Conservation (phyloP, 2,888 invertebrate genomes). For the Phortica magna region DNA sequence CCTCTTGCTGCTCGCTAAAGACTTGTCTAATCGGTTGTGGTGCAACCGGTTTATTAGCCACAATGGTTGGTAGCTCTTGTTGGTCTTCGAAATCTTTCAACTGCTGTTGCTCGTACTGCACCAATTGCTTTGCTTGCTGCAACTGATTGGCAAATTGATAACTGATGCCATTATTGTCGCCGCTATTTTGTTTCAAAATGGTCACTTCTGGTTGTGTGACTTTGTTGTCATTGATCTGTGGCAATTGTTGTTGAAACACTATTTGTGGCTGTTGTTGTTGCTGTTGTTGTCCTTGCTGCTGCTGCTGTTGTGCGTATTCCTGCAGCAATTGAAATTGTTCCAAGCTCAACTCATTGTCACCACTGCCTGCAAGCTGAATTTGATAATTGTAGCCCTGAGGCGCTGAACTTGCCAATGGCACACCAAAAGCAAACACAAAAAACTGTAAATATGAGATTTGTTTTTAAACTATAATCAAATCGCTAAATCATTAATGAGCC, state of each 20-base stretch:
- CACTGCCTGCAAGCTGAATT: conserved; percentile 13
- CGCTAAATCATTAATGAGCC: neutral
- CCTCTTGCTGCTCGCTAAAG: neutral
- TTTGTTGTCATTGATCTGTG: neutral
- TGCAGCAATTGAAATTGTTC: conserved; percentile 40
- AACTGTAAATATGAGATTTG: neutral
- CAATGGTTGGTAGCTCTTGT: neutral
- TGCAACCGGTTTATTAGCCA: neutral
- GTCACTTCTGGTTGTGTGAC: neutral
- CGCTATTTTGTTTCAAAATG: conserved; percentile 13
- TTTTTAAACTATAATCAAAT: neutral
- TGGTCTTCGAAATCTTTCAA: conserved; percentile 23
- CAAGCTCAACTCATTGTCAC: conserved; percentile 21
- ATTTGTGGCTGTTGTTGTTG: conserved; percentile 12
- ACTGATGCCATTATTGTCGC: conserved; percentile 11
- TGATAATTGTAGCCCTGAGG: conserved; percentile 53
- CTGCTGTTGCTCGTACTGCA: conserved; percentile 29
- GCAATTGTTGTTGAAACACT: neutral
- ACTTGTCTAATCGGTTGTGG: conserved; percentile 16
- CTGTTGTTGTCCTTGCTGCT: conserved; percentile 31
- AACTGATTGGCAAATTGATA: conserved; percentile 39
- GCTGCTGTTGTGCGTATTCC: conserved; percentile 35
- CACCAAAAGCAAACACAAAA: conserved; percentile 36
- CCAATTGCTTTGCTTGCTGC: conserved; percentile 33
- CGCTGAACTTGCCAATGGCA: conserved; percentile 36